phyloP scores from a whole-genome alignment of 2,888 invertebrate species.

The Sarcophaga variegata region DNA sequence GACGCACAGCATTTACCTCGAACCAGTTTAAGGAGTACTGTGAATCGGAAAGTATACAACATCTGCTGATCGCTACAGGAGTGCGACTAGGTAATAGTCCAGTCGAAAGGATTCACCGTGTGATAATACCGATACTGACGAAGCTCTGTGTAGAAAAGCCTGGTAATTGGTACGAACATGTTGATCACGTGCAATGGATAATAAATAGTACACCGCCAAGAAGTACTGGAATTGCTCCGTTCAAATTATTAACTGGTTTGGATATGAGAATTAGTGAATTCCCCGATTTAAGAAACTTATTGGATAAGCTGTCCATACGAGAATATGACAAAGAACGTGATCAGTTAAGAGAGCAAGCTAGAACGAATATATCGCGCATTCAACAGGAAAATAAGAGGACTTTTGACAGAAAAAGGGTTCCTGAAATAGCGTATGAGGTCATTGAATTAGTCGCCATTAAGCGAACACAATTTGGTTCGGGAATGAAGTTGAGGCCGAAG shows the following conservation, averaged over 20 bases:
- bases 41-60: too few species aligned
- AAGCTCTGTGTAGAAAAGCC: too few species aligned
- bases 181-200: too few species aligned
- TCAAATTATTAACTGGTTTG: neutral
- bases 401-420: neutral
- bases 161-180: too few species aligned
- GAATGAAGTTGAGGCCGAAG: conserved; percentile 4
- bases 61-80: too few species aligned
- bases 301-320: neutral
- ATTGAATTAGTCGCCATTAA: neutral
- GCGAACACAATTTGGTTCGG: neutral
- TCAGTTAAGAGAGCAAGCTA: conserved; percentile 7
- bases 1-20: too few species aligned
- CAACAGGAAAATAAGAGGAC: neutral
- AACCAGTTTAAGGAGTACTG: too few species aligned
- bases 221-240: neutral
- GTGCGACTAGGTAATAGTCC: too few species aligned
- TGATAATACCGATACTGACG: too few species aligned
- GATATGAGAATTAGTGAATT: neutral
- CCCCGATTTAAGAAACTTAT: neutral
- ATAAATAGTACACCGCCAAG: neutral
- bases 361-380: neutral
- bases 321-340: neutral
- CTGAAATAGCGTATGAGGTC: neutral
- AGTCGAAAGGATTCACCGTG: too few species aligned